Evolutionary conservation across 1,140 invertebrate genomes (phyloP), one percentile per base, ranked within the genome.

Genomic region (Melipona quadrifasciata): DNA sequence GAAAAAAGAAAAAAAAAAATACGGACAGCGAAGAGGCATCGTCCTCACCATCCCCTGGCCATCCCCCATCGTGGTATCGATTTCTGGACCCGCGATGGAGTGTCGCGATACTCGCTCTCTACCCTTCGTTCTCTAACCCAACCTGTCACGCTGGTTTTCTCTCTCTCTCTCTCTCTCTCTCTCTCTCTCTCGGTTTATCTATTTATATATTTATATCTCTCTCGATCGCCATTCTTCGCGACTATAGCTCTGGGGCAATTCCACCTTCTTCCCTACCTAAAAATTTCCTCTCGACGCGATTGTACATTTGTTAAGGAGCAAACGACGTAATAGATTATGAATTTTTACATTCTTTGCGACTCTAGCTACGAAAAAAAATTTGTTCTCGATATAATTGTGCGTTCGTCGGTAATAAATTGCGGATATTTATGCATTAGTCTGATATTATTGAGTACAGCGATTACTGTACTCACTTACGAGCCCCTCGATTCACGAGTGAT

Each of bases 31-130:
- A 61, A 61, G 58, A 61, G 58, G 58, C 58, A 61, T 61, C 58
- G n/a, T n/a, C 24, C 58, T 61, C 86, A 77, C 88, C 79, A 81
- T 89, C 87, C 90, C 89, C 86, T 76, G 83, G 81, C 84, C 90
- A 85, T 90, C 91, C 91, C 89, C 93, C 39, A 47, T 47, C 39
- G 39, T 47, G 39, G 92, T 94, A 94, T 94, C 93, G 93, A 94
- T 94, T 94, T 94, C 92, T 93, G 90, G 6, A 47, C 39, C 39
- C 84, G 93, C 92, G 87, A 91, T 92, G 88, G 92, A 90, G 91
- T 94, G 93, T 93, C 92, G 91, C 91, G 91, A 94, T 94, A 94
- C 92, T 92, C 91, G 85, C 75, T 80, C 83, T 80, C 64, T 87
- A 58, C 67, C 27, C 57, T 34, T 68, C 72, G 76, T 47, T 86